Conservation (phyloP, 2,113 vertebrate genomes). For the Hipposideros armiger region DNA sequence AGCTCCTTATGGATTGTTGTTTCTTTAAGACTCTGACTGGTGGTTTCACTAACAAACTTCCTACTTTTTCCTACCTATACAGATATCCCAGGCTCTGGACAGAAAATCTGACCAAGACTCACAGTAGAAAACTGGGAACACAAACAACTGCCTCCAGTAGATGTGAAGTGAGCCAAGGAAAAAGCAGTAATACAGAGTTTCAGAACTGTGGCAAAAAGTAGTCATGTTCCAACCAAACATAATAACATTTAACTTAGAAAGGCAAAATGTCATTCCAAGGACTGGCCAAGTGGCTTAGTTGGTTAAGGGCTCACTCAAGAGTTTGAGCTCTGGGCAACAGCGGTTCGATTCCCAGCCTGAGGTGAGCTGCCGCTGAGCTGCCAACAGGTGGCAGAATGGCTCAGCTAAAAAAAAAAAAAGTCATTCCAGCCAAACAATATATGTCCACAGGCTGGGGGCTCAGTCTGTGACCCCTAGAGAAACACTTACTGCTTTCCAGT, state of each 20-base stretch:
- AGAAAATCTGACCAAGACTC: not conserved
- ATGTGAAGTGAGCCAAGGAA: not conserved
- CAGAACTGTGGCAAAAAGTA: not conserved
- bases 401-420: not conserved
- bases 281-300: too few species aligned
- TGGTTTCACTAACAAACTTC: not conserved
- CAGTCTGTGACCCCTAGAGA: not conserved
- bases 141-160: not conserved
- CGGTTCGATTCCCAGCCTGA: too few species aligned
- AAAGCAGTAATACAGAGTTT: not conserved
- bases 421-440: not conserved
- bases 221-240: not conserved
- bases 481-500: not conserved
- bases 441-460: accelerated
- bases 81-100: not conserved
- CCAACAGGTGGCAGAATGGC: too few species aligned
- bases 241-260: not conserved
- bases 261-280: not conserved
- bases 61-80: not conserved
- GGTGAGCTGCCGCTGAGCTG: too few species aligned
- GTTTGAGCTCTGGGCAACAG: too few species aligned
- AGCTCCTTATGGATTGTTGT: not conserved
- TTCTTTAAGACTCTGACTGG: not conserved
- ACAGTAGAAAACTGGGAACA: not conserved
- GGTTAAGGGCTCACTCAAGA: too few species aligned